These are phyloP conservation scores for Drosophila neocordata DNA, from an alignment of 1,140 invertebrate genomes.

Conservation along the genomic window DNA sequence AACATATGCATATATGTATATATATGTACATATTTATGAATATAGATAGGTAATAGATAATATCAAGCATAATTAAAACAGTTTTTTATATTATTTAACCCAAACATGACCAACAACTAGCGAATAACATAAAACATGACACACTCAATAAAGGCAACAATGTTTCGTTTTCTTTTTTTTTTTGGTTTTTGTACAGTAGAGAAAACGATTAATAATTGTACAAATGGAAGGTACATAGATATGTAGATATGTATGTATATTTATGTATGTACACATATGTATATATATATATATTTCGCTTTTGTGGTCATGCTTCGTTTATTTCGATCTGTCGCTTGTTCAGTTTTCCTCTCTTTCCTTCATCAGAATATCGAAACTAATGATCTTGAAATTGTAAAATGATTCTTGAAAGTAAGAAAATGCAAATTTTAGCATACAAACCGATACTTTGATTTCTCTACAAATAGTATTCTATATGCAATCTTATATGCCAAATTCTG, in stretches of 20 bases:
- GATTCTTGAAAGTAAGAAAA: background rate
- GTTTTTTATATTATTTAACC: conserved; percentile 33
- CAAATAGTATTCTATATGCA: too few relatives aligned
- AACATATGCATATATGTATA: too few relatives aligned
- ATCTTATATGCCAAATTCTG: too few relatives aligned
- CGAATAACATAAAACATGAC: background rate
- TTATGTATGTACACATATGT: background rate
- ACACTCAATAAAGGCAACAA: background rate
- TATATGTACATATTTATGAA: too few relatives aligned
- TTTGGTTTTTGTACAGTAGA: too few relatives aligned
- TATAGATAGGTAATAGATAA: background rate
- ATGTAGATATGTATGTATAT: background rate
- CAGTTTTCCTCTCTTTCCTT: background rate
- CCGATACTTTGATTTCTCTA: too few relatives aligned
- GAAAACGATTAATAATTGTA: too few relatives aligned
- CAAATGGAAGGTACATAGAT: too few relatives aligned
- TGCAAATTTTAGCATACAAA: too few relatives aligned
- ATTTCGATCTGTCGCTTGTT: conserved; percentile 10
- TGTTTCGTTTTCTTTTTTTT: too few relatives aligned
- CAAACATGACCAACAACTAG: background rate
- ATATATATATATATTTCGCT: background rate
- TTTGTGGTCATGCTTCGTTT: conserved; percentile 40
- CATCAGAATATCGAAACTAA: background rate
- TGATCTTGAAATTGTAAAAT: conserved; percentile 6
- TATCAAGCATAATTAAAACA: conserved; percentile 49